Conservation (phyloP, 1,140 invertebrate species). For the Holcopasites calliopsidis region DNA sequence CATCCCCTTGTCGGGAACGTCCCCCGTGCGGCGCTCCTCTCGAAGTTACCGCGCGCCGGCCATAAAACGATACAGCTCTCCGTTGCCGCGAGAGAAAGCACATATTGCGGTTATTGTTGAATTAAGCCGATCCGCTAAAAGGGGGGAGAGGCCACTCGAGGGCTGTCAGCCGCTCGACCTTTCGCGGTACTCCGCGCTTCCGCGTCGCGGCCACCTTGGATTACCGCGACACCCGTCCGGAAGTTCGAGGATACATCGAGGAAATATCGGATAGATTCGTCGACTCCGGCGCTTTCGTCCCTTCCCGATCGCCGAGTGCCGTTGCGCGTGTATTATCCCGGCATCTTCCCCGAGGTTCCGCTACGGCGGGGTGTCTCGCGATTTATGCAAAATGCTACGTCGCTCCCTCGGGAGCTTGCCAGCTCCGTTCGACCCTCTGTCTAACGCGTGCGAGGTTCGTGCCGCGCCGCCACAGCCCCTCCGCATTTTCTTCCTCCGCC, state of each 20-base stretch:
- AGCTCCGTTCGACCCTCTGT: constrained; percentile 64
- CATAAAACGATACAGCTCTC: constrained; percentile 75
- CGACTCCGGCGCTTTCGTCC: constrained; percentile 48
- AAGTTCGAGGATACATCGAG: constrained; percentile 26
- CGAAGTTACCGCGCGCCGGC: constrained; percentile 70
- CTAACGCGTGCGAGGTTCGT: constrained; percentile 72
- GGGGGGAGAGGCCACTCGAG: constrained; percentile 20
- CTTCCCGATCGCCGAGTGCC: constrained; percentile 51
- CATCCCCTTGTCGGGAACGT: constrained; percentile 41
- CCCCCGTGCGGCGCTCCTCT: constrained; percentile 48
- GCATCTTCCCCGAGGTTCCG: constrained; percentile 68
- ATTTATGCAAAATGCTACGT: constrained; percentile 79
- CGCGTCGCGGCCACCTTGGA: too few species aligned
- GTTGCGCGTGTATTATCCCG: constrained; percentile 65
- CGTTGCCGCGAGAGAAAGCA: constrained; percentile 60
- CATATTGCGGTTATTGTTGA: constrained; percentile 73
- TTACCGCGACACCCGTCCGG: too few species aligned
- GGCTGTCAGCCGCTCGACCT: not conserved
- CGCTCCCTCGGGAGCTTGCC: constrained; percentile 74
- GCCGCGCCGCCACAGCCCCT: constrained; percentile 10
- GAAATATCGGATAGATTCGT: constrained; percentile 52
- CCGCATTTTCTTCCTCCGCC: constrained; percentile 44
- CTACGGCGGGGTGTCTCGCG: constrained; percentile 76
- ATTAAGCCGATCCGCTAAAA: constrained; percentile 52
- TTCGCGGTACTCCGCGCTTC: too few species aligned